Evolutionary conservation across 1,140 invertebrate genomes (phyloP).

Genomic region (Chironomus tepperi): DNA sequence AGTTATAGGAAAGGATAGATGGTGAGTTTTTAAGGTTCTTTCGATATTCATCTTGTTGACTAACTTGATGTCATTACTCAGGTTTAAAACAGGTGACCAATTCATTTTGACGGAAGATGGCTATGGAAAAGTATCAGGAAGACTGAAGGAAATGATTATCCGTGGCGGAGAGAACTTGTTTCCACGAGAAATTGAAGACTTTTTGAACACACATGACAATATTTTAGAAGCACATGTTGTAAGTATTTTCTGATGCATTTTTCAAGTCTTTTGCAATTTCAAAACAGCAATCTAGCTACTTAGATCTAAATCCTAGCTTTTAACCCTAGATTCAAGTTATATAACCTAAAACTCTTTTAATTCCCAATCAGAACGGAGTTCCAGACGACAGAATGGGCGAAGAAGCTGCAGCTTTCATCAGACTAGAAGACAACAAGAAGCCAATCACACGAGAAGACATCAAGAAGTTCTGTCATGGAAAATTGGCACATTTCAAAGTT

Average conservation of each 20-base stretch:
- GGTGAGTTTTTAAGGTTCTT: no score
- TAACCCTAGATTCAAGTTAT: no score
- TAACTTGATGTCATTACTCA: no score
- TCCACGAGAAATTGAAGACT: conserved; percentile 74
- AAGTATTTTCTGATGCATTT: conserved; percentile 26
- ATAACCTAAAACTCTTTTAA: no score
- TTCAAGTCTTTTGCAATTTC: conserved; percentile 5
- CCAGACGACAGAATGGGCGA: conserved; percentile 75
- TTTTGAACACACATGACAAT: conserved; percentile 63
- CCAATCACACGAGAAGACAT: conserved; percentile 52
- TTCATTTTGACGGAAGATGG: conserved; percentile 62
- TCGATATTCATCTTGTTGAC: no score
- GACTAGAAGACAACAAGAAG: conserved; percentile 34
- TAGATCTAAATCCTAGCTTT: no score
- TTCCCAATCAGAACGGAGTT: conserved; percentile 45
- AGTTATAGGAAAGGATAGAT: conserved; percentile 58
- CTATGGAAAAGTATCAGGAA: conserved; percentile 64
- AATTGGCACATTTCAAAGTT: conserved; percentile 77
- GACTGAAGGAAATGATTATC: conserved; percentile 79
- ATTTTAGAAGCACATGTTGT: conserved; percentile 63
- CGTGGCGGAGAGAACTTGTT: conserved; percentile 83
- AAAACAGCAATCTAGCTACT: no score
- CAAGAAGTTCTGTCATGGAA: conserved; percentile 59
- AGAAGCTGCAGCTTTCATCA: conserved; percentile 71
- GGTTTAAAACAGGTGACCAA: conserved; percentile 60